Evolutionary conservation across 2,888 invertebrate species (phyloP).

Genomic region (Cerastoderma edule): DNA sequence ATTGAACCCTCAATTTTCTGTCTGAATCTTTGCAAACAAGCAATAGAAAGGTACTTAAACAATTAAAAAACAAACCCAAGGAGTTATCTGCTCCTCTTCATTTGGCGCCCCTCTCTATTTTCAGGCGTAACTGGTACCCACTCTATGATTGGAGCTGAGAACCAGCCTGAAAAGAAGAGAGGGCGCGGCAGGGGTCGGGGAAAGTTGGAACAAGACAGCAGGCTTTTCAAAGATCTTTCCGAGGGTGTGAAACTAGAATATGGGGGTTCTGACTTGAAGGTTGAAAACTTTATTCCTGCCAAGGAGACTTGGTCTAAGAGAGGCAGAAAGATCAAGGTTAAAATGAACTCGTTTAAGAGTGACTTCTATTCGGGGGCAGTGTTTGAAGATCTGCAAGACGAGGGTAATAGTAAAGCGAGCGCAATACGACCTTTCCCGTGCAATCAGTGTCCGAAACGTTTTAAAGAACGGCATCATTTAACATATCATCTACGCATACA

Average conservation of each 20-base stretch:
- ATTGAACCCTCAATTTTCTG: no score
- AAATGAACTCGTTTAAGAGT: background rate
- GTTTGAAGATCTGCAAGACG: no score
- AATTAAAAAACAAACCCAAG: no score
- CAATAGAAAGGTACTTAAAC: no score
- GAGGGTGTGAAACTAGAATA: background rate
- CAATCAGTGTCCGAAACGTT: slow-evolving; percentile 45
- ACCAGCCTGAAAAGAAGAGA: slow-evolving; percentile 16
- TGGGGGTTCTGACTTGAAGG: background rate
- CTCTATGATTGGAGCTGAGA: slow-evolving; percentile 11
- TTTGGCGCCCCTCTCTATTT: background rate
- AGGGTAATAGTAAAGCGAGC: no score
- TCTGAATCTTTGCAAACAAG: no score
- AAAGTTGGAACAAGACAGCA: background rate
- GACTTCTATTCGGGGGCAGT: background rate
- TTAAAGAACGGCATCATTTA: slow-evolving; percentile 51
- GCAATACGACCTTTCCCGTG: slow-evolving; percentile 48
- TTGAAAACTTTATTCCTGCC: background rate
- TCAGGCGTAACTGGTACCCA: slow-evolving; percentile 18
- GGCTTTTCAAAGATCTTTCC: background rate
- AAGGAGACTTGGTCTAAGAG: background rate
- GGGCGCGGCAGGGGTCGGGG: slow-evolving; percentile 10
- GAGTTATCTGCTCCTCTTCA: no score
- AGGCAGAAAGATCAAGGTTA: background rate
- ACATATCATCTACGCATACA: slow-evolving; percentile 48